Base-by-base conservation (phyloP, 2,113 vertebrate species). In the Cyanoliseus patagonus region DNA sequence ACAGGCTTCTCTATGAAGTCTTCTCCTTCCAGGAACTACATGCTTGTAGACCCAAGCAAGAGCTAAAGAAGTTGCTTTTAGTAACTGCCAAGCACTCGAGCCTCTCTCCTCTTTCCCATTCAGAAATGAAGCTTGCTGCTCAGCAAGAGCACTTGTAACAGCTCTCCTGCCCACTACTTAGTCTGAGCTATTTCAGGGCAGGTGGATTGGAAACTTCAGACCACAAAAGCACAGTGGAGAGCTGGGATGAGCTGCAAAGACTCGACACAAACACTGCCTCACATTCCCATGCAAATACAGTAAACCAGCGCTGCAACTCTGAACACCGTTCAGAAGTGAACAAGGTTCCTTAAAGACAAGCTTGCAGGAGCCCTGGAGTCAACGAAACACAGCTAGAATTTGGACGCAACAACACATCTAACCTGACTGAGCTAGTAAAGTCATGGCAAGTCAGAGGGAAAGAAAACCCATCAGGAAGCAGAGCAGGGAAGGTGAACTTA, bases 401-500 rank as follows among this genome's bases (percentile, higher is more conserved):
- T 30, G 62, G 76, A 47, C 53, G 25, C 47, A 73, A 33, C 24
- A 83, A 23, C 22, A 27, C 20, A 13, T 19, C 4, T 16, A 77
- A 81, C 41, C 23, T 14, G 70, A 53, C 39, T 6, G n/a, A 80
- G 35, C 91, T 76, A 33, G 27, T 44, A 19, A 80, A 87, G 64
- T 28, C 44, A 46, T 0, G 2, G 49, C 37, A 82, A 91, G 27
- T 17, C 30, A 86, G 15, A 68, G 28, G 67, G 63, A 90, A 94
- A 94, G 37, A 77, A 86, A 83, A n/a, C 6, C 11, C 35, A 25
- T 1, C 9, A 10, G 76, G 52, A 49, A 75, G 63, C 41, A 72
- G 30, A 86, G 73, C 28, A 24, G 59, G 3, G 7, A 46, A 72
- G 66, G 37, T 30, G 63, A 92, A 95, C 98, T 97, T 96, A 99